Percentiles rank a stretch among this genome's conserved stretches.
phyloP scores from a whole-genome alignment of 2,797 vertebrate species.

The Chelmon rostratus region DNA sequence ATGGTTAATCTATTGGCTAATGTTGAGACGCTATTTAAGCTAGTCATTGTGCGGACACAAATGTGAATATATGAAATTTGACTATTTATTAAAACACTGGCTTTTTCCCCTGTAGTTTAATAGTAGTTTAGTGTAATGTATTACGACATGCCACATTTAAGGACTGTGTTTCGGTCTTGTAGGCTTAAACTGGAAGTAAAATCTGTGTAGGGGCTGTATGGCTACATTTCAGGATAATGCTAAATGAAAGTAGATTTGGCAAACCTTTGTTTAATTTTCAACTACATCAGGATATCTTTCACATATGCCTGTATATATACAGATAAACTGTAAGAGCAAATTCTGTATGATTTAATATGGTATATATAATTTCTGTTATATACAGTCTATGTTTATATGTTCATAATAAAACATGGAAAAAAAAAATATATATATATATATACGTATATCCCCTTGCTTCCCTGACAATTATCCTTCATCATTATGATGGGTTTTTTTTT shows the following conservation, averaged over 20 bases:
- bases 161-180: background rate
- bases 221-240: background rate
- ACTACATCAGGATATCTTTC: background rate
- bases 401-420: conserved; percentile 31
- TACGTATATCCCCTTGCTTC: conserved; percentile 11
- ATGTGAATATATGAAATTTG: background rate
- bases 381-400: background rate
- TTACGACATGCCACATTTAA: too few species aligned
- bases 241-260: background rate
- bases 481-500: conserved; percentile 28
- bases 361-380: background rate
- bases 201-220: background rate
- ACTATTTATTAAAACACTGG: background rate
- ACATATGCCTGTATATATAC: background rate
- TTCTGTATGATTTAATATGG: conserved; percentile 9
- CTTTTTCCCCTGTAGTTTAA: background rate
- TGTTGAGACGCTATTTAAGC: background rate
- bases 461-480: conserved; percentile 52
- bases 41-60: background rate
- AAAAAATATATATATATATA: too few species aligned
- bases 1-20: too few species aligned
- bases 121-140: too few species aligned
- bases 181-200: background rate
- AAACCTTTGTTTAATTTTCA: background rate
- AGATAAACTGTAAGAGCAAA: background rate